phyloP scores from a whole-genome alignment of 2,888 invertebrate species.

The Myopa tessellatipennis region DNA sequence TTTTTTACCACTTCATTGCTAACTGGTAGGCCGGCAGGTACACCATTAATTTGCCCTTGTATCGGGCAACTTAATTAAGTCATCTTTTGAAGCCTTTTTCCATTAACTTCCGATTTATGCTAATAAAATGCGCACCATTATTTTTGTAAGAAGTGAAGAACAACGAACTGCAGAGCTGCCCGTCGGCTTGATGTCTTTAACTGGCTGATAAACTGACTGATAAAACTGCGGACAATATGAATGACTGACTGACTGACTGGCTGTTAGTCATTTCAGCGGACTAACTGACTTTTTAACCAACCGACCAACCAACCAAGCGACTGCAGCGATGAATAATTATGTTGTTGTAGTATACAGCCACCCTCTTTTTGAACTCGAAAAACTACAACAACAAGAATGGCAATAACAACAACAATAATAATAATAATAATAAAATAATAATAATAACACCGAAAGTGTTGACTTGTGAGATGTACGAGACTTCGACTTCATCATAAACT shows the following conservation, averaged over 20 bases:
- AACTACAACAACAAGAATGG: too few species aligned
- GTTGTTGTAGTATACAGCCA: too few species aligned
- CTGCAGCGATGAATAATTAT: too few species aligned
- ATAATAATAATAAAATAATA: too few species aligned
- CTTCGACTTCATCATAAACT: too few species aligned
- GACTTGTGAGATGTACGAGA: too few species aligned
- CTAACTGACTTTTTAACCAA: too few species aligned
- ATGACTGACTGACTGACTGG: not conserved
- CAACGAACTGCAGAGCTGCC: not conserved
- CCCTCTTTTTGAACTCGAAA: too few species aligned
- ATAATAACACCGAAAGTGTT: too few species aligned
- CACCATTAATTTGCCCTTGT: not conserved
- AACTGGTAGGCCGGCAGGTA: not conserved
- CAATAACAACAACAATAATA: too few species aligned
- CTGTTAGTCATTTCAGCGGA: not conserved
- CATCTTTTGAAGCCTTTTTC: constrained; percentile 7
- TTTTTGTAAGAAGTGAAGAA: constrained; percentile 3
- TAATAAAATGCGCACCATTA: constrained; percentile 15
- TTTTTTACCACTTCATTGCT: not conserved
- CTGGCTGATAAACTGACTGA: not conserved
- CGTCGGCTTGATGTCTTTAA: not conserved
- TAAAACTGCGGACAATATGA: not conserved
- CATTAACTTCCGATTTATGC: constrained; percentile 28
- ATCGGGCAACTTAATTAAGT: constrained; percentile 19
- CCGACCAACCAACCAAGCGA: too few species aligned